These are phyloP conservation scores for Eupithecia insigniata DNA, from an alignment of 2,888 invertebrate genomes.

Conservation along the genomic window DNA sequence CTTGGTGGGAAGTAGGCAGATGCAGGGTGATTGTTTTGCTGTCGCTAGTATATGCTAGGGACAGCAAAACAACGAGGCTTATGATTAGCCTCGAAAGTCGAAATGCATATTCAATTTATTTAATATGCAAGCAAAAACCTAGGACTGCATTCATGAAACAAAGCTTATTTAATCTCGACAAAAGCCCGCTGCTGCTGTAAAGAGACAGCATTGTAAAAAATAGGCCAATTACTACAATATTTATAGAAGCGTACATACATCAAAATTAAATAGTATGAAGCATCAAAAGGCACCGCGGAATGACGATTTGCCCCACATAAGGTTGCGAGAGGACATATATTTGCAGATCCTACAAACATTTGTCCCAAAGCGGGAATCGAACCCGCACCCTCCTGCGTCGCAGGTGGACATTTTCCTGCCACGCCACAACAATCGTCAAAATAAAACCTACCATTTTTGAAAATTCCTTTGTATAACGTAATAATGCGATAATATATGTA, in stretches of 20 bases:
- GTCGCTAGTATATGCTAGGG: neutral
- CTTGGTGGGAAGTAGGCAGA: neutral
- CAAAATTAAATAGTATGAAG: slow-evolving; percentile 76
- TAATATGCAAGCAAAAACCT: slow-evolving; percentile 5
- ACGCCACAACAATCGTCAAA: too few species aligned
- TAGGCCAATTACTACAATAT: slow-evolving; percentile 44
- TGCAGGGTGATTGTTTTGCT: neutral
- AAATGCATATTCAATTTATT: slow-evolving; percentile 10
- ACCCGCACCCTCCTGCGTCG: too few species aligned
- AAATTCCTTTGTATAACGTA: too few species aligned
- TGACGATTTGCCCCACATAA: slow-evolving; percentile 74
- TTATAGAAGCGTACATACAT: slow-evolving; percentile 63
- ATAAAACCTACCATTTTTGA: too few species aligned
- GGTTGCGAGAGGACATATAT: slow-evolving; percentile 19
- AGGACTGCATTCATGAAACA: slow-evolving; percentile 2
- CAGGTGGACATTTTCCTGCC: too few species aligned
- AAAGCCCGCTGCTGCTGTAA: slow-evolving; percentile 22
- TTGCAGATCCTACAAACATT: too few species aligned
- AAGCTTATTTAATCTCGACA: slow-evolving; percentile 27
- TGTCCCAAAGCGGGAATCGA: too few species aligned
- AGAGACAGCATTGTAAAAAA: slow-evolving; percentile 37
- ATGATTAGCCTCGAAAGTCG: neutral
- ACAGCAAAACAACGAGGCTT: neutral
- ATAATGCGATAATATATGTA: too few species aligned
- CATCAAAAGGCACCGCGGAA: slow-evolving; percentile 80